Conservation (phyloP, 1,140 invertebrate genomes). For the Proctacanthus coquilletti region DNA sequence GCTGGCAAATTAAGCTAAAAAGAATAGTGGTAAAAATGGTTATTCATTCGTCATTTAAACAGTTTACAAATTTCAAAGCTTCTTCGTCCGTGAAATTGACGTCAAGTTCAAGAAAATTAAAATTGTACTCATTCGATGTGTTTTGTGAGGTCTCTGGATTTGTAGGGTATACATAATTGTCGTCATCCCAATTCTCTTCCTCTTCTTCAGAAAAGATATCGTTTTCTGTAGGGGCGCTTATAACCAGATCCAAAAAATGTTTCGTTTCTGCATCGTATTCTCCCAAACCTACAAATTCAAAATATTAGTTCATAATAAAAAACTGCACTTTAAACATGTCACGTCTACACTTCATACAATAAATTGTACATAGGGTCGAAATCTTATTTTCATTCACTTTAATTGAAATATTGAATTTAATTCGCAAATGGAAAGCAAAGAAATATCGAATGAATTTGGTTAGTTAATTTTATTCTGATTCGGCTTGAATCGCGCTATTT, state of each 20-base stretch:
- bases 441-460: no score
- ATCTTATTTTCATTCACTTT: no score
- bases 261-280: neutral
- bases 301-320: neutral
- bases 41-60: neutral
- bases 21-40: neutral
- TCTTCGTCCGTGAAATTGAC: neutral
- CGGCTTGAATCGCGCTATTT: no score
- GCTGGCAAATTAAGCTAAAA: neutral
- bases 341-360: neutral
- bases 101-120: neutral
- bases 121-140: neutral
- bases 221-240: neutral
- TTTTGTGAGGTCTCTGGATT: neutral
- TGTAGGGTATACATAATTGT: neutral
- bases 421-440: no score
- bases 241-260: neutral
- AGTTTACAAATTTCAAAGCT: neutral
- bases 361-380: no score
- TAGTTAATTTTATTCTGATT: no score
- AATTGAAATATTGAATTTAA: no score
- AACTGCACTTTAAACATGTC: neutral
- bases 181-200: neutral
- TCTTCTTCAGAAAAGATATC: neutral
- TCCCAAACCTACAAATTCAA: neutral